phyloP scores from a whole-genome alignment of 2,113 vertebrate species.

The Ictidomys tridecemlineatus region DNA sequence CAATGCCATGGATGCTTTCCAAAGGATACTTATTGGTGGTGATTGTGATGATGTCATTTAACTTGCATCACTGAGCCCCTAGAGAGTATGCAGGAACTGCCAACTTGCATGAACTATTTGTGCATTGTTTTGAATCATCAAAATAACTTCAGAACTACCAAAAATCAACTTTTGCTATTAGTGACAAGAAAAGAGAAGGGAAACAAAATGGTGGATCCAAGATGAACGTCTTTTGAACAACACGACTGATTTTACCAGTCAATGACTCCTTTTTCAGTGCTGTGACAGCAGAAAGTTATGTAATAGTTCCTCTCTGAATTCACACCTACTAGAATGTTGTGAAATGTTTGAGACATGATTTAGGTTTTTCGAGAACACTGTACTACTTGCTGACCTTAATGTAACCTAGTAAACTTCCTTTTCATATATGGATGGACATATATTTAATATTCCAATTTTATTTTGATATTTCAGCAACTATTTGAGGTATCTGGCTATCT shows the following conservation, averaged over 20 bases:
- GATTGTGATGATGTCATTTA: constrained; percentile 47
- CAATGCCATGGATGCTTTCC: constrained; percentile 24
- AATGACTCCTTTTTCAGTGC: constrained; percentile 29
- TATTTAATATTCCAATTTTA: constrained; percentile 80
- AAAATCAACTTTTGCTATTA: constrained; percentile 50
- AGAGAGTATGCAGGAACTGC: background rate
- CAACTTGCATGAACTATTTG: constrained; percentile 20
- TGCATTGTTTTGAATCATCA: constrained; percentile 31
- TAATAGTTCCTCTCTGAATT: constrained; percentile 5
- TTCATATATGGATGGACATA: constrained; percentile 58
- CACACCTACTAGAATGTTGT: background rate
- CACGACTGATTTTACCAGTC: constrained; percentile 1
- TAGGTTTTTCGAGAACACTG: constrained; percentile 53
- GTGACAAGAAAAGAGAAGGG: background rate
- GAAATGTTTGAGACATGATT: constrained; percentile 8
- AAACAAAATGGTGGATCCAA: background rate
- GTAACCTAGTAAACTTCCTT: constrained; percentile 67
- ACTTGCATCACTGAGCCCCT: background rate
- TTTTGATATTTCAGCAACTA: constrained; percentile 83
- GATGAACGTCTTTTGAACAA: constrained; percentile 22
- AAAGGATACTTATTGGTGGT: constrained; percentile 12
- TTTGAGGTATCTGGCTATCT: constrained; percentile 84
- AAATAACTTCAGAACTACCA: constrained; percentile 6
- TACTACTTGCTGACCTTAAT: constrained; percentile 62
- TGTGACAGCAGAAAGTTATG: background rate